Base-by-base conservation (phyloP, 2,888 invertebrate species). In the Leptopterna dolabrata region DNA sequence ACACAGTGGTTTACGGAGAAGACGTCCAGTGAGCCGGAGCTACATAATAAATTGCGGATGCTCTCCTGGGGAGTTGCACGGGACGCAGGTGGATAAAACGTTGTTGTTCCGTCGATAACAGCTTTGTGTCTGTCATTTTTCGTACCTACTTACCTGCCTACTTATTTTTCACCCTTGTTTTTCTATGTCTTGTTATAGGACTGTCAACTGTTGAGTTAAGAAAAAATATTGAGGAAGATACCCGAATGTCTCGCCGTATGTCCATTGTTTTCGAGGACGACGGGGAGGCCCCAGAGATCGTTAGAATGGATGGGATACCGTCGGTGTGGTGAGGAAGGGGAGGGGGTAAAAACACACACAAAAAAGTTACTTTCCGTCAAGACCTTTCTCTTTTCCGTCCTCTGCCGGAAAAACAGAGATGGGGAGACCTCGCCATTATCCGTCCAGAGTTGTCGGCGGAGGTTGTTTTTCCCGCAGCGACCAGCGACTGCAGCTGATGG, bases 301-400 rank as follows among this genome's bases (percentile, higher is more conserved):
- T 63, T 63, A 63, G 63, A 24, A 63, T 24, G 63, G 19, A n/a
- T 19, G 63, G 63, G n/a, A n/a, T n/a, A n/a, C n/a, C n/a, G n/a
- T n/a, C n/a, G n/a, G n/a, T n/a, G n/a, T n/a, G n/a, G n/a, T n/a
- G n/a, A 19, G 2, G 11, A 19, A 24, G 19, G 63, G 63, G 24
- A 24, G 63, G 24, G 19, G 24, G 63, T 24, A 24, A 63, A 63
- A 27, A 63, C 24, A 63, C 63, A 63, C 63, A 63, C 24, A 63
- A 63, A 63, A 63, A 63, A 63, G 63, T 63, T 63, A 63, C 63
- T 63, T 63, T 63, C 63, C 63, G 63, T 63, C 63, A 24, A 63
- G 63, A 63, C 63, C 63, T 63, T 63, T 63, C 63, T 63, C 63
- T 63, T 63, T 63, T 63, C 63, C 63, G 19, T 63, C 24, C 24